Evolutionary conservation across 64 coral and sea anemone genomes (phyloP).

Genomic region (Pocillopora verrucosa): DNA sequence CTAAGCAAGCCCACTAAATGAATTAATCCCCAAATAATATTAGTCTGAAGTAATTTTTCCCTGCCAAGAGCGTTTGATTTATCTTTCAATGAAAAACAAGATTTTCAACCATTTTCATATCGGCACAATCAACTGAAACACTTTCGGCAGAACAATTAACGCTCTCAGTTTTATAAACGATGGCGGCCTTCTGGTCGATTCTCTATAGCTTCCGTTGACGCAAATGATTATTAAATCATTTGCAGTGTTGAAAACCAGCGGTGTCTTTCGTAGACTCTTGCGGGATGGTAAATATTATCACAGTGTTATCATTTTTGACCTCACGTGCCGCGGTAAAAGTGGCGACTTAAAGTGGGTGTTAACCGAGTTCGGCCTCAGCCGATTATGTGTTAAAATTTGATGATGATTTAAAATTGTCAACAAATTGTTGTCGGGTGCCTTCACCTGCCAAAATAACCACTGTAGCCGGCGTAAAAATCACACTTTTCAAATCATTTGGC

Average conservation of each 20-base stretch:
- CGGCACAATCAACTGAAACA: background rate
- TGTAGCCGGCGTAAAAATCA: too few species aligned
- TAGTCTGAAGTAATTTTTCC: slow-evolving; percentile 10
- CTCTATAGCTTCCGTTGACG: background rate
- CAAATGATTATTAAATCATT: background rate
- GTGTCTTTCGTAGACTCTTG: background rate
- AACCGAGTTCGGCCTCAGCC: too few species aligned
- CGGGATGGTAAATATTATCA: background rate
- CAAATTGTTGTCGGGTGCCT: too few species aligned
- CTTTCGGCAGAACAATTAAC: too few species aligned
- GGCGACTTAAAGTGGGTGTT: too few species aligned
- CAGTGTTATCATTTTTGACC: background rate
- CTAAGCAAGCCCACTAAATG: background rate
- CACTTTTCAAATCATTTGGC: too few species aligned
- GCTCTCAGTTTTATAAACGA: background rate
- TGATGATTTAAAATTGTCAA: too few species aligned
- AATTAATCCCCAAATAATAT: background rate
- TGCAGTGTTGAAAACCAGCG: background rate
- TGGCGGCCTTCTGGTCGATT: background rate
- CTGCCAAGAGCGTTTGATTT: background rate
- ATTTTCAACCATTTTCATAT: background rate
- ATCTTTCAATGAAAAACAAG: background rate
- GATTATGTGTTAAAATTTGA: too few species aligned
- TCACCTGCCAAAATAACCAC: too few species aligned
- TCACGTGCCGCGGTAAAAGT: background rate